These are phyloP conservation scores for Dendronephthya gigantea DNA, from an alignment of 64 coral and sea anemone species.

Conservation along the genomic window DNA sequence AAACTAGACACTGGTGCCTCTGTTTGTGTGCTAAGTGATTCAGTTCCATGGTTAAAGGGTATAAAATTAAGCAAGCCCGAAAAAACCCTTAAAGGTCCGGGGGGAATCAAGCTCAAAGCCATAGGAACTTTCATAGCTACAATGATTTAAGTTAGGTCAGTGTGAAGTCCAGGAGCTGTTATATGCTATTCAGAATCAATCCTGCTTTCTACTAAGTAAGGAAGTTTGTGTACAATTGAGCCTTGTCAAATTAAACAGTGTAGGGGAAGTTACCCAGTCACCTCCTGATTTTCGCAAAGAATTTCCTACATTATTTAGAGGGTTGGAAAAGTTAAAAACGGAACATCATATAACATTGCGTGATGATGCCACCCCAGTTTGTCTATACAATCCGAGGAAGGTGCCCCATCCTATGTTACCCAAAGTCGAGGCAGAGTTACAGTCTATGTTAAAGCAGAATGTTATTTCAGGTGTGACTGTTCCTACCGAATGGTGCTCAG, in stretches of 20 bases:
- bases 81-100: constrained; percentile 13
- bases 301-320: constrained; percentile 34
- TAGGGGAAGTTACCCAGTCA: constrained; percentile 18
- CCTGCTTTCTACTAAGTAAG: constrained; percentile 25
- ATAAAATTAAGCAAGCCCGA: background rate
- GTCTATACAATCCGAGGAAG: background rate
- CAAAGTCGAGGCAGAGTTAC: constrained; percentile 13
- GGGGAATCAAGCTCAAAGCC: background rate
- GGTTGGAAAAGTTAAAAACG: constrained; percentile 32
- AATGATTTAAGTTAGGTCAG: background rate
- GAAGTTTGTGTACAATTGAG: constrained; percentile 26
- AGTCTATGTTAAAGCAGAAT: constrained; percentile 9
- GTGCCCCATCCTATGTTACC: constrained; percentile 23
- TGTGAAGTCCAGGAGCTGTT: constrained; percentile 24
- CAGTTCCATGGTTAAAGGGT: constrained; percentile 8
- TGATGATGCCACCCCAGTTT: background rate
- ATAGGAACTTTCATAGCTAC: constrained; percentile 28
- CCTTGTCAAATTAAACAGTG: background rate
- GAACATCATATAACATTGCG: constrained; percentile 8
- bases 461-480: constrained; percentile 7
- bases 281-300: constrained; percentile 27
- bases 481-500: constrained; percentile 25
- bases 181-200: constrained; percentile 27
- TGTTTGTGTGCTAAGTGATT: constrained; percentile 36
- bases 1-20: constrained; percentile 58